Conservation (phyloP, 92 coral and sea anemone genomes). For the Porites divaricata region DNA sequence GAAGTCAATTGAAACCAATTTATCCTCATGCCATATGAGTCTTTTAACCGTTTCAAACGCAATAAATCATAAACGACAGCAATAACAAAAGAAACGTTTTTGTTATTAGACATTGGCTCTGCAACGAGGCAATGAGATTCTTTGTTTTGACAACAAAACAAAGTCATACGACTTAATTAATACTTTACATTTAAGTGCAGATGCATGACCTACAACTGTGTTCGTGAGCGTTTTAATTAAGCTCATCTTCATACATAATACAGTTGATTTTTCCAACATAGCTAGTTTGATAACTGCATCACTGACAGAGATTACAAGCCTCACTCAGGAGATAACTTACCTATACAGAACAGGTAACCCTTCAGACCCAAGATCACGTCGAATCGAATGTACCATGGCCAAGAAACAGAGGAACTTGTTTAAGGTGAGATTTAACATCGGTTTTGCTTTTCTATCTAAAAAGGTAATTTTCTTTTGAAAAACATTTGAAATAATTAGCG, state of each 20-base stretch:
- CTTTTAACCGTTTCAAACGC: neutral
- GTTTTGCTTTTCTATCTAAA: neutral
- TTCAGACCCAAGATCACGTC: neutral
- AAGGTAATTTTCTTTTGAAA: no score
- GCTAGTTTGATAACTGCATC: neutral
- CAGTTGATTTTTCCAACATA: neutral
- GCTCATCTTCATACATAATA: neutral
- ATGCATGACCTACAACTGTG: neutral
- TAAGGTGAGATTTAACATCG: neutral
- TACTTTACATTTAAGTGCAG: neutral
- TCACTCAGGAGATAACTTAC: neutral
- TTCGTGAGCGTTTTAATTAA: neutral
- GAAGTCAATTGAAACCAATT: constrained; percentile 5
- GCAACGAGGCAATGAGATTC: neutral
- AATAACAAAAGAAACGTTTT: constrained; percentile 7
- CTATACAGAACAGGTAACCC: neutral
- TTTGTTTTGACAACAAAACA: neutral
- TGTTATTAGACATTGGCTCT: neutral
- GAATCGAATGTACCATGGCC: no score
- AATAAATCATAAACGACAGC: neutral
- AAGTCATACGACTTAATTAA: neutral
- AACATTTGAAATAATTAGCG: no score
- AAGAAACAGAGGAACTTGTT: neutral
- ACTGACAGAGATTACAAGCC: neutral
- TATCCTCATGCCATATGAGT: constrained; percentile 5